Evolutionary conservation across 2,888 invertebrate species (phyloP).

Genomic region (Bombylius major): DNA sequence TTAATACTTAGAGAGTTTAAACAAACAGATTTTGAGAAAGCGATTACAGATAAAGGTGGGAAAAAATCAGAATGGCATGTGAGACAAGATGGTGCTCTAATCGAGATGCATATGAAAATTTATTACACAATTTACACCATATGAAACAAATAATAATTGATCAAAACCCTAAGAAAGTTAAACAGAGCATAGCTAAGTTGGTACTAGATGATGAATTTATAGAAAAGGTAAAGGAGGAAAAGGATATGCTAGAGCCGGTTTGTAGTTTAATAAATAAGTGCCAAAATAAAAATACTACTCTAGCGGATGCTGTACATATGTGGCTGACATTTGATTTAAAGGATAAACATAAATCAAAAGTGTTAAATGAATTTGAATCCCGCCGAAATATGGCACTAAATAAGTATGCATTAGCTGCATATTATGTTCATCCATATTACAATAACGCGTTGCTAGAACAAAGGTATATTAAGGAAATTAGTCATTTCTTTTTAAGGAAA

Average conservation of each 20-base stretch:
- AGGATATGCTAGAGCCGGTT: background rate
- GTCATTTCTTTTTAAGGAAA: too few relatives aligned
- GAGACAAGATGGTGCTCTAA: background rate
- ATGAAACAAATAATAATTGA: background rate
- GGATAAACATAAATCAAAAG: background rate
- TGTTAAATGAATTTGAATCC: too few relatives aligned
- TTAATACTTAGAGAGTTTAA: slow-evolving; percentile 1
- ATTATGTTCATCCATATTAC: too few relatives aligned
- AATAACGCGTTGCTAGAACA: too few relatives aligned
- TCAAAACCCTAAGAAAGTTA: background rate
- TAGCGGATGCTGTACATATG: background rate
- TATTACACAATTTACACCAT: background rate
- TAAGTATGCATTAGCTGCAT: background rate
- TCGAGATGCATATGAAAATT: background rate
- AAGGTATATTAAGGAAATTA: too few relatives aligned
- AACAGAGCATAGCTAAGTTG: background rate
- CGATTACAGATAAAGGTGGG: background rate
- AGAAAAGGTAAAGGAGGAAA: too few relatives aligned
- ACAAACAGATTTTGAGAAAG: background rate
- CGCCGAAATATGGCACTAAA: background rate
- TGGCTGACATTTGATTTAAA: background rate
- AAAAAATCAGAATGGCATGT: too few relatives aligned
- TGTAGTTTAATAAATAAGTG: background rate
- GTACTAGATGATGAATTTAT: too few relatives aligned
- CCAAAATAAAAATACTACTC: background rate